These are phyloP conservation scores for Irena cyanogastra DNA, from an alignment of 2,113 vertebrate species.

Conservation along the genomic window DNA sequence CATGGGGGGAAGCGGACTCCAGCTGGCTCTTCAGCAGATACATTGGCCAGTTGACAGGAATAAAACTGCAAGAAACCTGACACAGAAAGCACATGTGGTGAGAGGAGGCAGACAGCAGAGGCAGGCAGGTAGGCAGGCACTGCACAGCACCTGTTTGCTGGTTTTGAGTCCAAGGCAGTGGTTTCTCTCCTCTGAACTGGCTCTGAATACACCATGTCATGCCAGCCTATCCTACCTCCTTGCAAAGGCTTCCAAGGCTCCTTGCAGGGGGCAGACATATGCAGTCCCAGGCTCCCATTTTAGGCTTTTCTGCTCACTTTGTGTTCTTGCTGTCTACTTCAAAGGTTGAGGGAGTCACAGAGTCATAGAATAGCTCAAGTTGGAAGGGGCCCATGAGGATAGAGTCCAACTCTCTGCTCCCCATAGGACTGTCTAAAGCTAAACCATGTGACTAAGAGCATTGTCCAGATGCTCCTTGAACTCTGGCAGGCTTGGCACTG, in stretches of 20 bases:
- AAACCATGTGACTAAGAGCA: background rate
- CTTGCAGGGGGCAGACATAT: conserved; percentile 27
- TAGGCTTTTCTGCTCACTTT: conserved; percentile 21
- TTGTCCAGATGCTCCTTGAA: background rate
- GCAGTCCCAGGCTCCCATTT: conserved; percentile 35
- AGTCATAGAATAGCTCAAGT: background rate
- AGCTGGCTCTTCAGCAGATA: conserved; percentile 44
- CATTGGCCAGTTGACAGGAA: conserved; percentile 19
- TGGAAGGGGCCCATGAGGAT: background rate
- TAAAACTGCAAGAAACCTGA: conserved; percentile 7
- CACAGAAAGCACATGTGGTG: background rate
- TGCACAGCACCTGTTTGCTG: background rate
- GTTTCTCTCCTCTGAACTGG: conserved; percentile 12
- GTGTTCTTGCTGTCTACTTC: background rate
- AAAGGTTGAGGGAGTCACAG: background rate
- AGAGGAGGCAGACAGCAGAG: conserved; percentile 8
- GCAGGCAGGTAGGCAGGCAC: conserved; percentile 43
- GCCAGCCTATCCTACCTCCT: conserved; percentile 33
- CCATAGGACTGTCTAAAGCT: background rate
- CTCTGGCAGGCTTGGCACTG: background rate
- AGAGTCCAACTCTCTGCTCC: background rate
- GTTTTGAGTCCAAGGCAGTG: background rate
- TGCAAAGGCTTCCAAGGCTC: background rate
- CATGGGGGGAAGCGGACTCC: conserved; percentile 21
- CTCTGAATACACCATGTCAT: rapidly evolving